Base-by-base conservation (phyloP, 2,888 invertebrate genomes). In the Oxyteleia sp. region DNA sequence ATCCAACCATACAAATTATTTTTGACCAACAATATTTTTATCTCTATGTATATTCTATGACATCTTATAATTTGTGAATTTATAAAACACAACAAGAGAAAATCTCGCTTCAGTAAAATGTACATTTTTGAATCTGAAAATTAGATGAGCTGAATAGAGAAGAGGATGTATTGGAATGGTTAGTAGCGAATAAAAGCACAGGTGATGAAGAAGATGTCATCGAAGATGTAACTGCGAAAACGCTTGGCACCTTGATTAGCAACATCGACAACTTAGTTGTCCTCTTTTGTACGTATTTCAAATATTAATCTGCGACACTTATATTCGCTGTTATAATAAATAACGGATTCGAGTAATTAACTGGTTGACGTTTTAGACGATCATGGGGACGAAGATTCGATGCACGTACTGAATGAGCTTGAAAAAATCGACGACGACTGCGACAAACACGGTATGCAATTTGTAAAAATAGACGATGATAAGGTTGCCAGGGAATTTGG, bases 401-500 rank as follows among this genome's bases (percentile, higher is more conserved):
- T 97, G 96, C 96, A 96, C 89, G 97, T 97, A 66, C 95, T 98
- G 87, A 95, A 95, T 85, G 98, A 98, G 93, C 94, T 98, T 88
- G 98, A 98, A 94, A 98, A 97, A 94, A 98, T 98, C 90, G 98
- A 98, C 93, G 98, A 98, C 93, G 98, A 98, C 93, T 98, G 97
- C 92, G 98, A 98, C 93, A 96, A 97, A 89, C 97, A 97, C 91
- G 98, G 98, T 79, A 98, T 98, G 88, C 97, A 98, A 93, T 98
- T 98, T 93, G 98, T 98, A 45, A 98, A 98, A 94, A 98, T 98
- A 87, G 98, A 98, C 90, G 98, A 98, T 93, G 94, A 95, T 43
- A 95, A 95, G 87, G 97, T 97, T n/a, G 97, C 97, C 63, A 95
- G 95, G 85, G 97, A 97, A 84, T 98, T 97, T 93, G 98, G 98